Evolutionary conservation across 2,888 invertebrate genomes (phyloP).

Genomic region (Euplagia quadripunctaria): DNA sequence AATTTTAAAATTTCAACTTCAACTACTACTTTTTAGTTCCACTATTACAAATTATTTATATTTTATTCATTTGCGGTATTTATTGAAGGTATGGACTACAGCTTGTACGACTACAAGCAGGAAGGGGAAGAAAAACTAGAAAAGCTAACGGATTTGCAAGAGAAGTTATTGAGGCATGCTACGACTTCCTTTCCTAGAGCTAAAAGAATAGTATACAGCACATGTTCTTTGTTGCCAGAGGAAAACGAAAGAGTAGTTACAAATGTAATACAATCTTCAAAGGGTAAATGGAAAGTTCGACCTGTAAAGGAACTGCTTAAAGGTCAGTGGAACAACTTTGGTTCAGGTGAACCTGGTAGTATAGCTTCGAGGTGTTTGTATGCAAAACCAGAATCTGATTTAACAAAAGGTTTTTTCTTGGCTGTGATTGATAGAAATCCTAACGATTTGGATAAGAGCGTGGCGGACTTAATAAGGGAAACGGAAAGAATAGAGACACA

Average conservation of each 20-base stretch:
- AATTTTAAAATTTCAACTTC: neutral
- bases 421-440: constrained; percentile 93
- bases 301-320: constrained; percentile 88
- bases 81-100: constrained; percentile 76
- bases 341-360: constrained; percentile 89
- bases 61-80: neutral
- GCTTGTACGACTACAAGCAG: constrained; percentile 75
- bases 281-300: constrained; percentile 88
- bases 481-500: constrained; percentile 45
- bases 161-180: constrained; percentile 94
- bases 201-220: constrained; percentile 97
- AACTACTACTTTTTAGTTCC: neutral
- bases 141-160: constrained; percentile 93
- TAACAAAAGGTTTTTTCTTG: constrained; percentile 98
- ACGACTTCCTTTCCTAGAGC: constrained; percentile 94
- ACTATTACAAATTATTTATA: neutral
- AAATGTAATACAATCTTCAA: constrained; percentile 88
- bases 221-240: constrained; percentile 95
- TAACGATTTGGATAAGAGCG: constrained; percentile 71
- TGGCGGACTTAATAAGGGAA: neutral
- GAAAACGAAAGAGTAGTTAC: constrained; percentile 97
- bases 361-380: constrained; percentile 93
- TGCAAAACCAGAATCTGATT: constrained; percentile 91
- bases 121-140: constrained; percentile 84
- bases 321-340: constrained; percentile 90